A percentile compares a stretch with the other conserved stretches of the same genome.
Conservation (phyloP, 2,888 invertebrate genomes). For the Pyrrhia umbra region DNA sequence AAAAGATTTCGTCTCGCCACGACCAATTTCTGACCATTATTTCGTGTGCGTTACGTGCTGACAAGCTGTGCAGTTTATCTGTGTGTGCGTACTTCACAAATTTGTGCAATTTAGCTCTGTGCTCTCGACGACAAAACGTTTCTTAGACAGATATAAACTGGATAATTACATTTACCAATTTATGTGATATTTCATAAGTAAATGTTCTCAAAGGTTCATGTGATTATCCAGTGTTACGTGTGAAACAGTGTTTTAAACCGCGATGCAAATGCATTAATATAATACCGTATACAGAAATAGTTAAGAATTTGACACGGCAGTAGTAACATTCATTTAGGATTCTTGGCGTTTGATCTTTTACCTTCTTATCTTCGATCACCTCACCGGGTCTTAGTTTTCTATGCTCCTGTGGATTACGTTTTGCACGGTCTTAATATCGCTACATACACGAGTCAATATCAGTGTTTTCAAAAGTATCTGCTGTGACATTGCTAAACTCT, state of each 20-base stretch:
- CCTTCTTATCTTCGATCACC: constrained; percentile 98
- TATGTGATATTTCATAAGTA: constrained; percentile 12
- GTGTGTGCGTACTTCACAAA: constrained; percentile 86
- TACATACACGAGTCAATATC: constrained; percentile 73
- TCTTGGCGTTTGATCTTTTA: constrained; percentile 90
- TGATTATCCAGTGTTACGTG: constrained; percentile 80
- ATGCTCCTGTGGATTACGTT: constrained; percentile 93
- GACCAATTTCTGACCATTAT: constrained; percentile 78
- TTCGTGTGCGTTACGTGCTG: constrained; percentile 86
- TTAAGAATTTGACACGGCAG: constrained; percentile 88
- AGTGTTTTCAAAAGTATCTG: constrained; percentile 73
- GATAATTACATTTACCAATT: constrained; percentile 77
- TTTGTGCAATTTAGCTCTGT: constrained; percentile 86
- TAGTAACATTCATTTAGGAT: constrained; percentile 87
- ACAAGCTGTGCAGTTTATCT: constrained; percentile 89
- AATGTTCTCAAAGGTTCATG: constrained; percentile 63
- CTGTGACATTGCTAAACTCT: constrained; percentile 76
- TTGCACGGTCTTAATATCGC: constrained; percentile 87
- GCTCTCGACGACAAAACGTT: constrained; percentile 83
- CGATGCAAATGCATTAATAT: constrained; percentile 86
- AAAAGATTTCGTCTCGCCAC: constrained; percentile 67
- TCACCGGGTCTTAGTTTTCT: constrained; percentile 98
- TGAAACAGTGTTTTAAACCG: constrained; percentile 79
- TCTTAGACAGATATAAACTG: constrained; percentile 72
- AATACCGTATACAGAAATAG: constrained; percentile 82